Evolutionary conservation across 2,888 invertebrate genomes (phyloP).

Genomic region (Nysson spinosus): DNA sequence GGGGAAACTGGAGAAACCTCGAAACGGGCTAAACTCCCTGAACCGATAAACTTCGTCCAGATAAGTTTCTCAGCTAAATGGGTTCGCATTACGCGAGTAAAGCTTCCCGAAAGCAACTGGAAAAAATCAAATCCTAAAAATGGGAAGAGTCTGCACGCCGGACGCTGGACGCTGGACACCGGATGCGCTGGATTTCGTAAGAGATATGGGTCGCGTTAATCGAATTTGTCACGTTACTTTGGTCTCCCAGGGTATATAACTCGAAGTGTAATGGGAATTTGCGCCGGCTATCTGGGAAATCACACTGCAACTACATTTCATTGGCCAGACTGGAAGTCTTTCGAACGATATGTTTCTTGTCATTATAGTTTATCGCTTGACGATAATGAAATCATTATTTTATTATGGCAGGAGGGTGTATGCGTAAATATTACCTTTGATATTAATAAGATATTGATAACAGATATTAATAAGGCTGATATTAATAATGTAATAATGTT

Average conservation of each 20-base stretch:
- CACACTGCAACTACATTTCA: too few relatives aligned
- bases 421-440: too few relatives aligned
- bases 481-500: too few relatives aligned
- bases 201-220: conserved; percentile 43
- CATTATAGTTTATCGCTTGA: too few relatives aligned
- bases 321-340: too few relatives aligned
- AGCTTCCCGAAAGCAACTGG: conserved; percentile 34
- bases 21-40: conserved; percentile 44
- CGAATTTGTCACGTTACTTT: conserved; percentile 57
- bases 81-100: conserved; percentile 36
- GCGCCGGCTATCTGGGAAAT: too few relatives aligned
- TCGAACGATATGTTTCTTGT: not conserved
- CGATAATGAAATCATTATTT: too few relatives aligned
- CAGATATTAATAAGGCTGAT: too few relatives aligned
- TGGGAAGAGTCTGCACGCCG: too few relatives aligned
- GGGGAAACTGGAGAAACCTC: conserved; percentile 41
- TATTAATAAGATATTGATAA: too few relatives aligned
- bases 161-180: too few relatives aligned
- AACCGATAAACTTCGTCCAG: conserved; percentile 59
- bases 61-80: conserved; percentile 58
- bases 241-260: conserved; percentile 32
- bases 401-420: too few relatives aligned
- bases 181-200: not conserved
- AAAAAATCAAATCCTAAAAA: conserved; percentile 37
- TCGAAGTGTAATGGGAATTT: conserved; percentile 15